Evolutionary conservation across 2,888 invertebrate genomes (phyloP), one percentile per base, ranked within the genome.

Genomic region (Agrochola circellaris): DNA sequence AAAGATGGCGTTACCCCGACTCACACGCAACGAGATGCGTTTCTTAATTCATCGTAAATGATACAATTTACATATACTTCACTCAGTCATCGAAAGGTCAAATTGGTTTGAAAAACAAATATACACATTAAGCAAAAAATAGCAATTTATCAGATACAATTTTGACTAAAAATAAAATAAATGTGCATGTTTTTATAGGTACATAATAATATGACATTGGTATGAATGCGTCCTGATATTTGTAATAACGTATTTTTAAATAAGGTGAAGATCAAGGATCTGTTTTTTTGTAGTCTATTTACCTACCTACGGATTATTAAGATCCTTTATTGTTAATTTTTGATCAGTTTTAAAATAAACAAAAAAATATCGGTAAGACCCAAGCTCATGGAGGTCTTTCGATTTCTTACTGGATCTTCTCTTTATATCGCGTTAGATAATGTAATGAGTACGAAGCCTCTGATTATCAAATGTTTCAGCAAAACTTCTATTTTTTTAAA

Each of bases 1-100:
- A 91, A 90, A 86, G 74, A 62, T 76, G 61, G 82, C 82, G 86
- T 90, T 90, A 79, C 79, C 77, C 77, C 70, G 61, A 65, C 77
- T 56, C 65, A 77, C 83, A 86, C 87, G 86, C 88, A 88, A 85
- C 72, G 64, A 81, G 72, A 84, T 86, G 81, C 83, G 82, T 85
- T 81, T 76, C 68, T 82, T 81, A 78, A 72, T 87, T 87, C 77
- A 58, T 58, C 51, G 62, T 69, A 79, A 73, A 79, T 67, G 67
- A 78, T 85, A 77, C 73, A 56, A 54, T 54, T 54, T 60, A 67
- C 42, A 13, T 45, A 62, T 17, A 66, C 26, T 9, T 20, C 8
- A 56, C 26, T 45, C 30, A 61, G 26, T 58, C 51, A 69, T 77
- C 65, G 71, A 66, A 67, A 82, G 84, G 81, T 89, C 82, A 82